Percentiles rank a stretch among this genome's conserved stretches.
Evolutionary conservation across 2,797 vertebrate genomes (phyloP).

Genomic region (Lagocephalus sceleratus): DNA sequence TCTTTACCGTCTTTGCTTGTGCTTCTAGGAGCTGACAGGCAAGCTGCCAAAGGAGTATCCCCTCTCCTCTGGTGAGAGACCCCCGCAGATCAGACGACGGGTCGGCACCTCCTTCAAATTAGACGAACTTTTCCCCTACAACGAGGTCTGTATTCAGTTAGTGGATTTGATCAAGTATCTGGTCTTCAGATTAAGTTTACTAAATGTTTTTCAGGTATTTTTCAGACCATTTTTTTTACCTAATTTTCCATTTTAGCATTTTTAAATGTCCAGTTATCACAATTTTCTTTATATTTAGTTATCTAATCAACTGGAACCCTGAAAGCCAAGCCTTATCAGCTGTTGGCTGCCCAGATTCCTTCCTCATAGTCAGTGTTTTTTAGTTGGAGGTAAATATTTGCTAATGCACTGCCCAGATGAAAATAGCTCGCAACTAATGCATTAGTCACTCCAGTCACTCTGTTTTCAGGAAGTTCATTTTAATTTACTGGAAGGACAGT

Average conservation of each 20-base stretch:
- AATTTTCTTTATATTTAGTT: too few species aligned
- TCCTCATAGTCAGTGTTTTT: neutral
- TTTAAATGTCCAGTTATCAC: too few species aligned
- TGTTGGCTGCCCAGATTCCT: neutral
- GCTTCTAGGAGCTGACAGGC: conserved; percentile 88
- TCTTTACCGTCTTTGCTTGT: conserved; percentile 19
- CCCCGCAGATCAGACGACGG: conserved; percentile 86
- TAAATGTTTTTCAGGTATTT: too few species aligned
- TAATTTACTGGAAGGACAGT: neutral
- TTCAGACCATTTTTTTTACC: too few species aligned
- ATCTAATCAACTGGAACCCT: too few species aligned
- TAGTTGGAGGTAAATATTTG: neutral
- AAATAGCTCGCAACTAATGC: conserved; percentile 1
- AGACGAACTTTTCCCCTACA: conserved; percentile 87
- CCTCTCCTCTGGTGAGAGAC: conserved; percentile 84
- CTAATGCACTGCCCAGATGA: neutral
- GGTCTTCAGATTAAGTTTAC: too few species aligned
- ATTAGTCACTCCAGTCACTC: neutral
- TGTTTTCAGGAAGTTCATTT: neutral
- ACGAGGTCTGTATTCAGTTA: conserved; percentile 78
- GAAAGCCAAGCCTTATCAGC: too few species aligned
- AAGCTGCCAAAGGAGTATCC: conserved; percentile 96
- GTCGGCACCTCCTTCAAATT: conserved; percentile 91
- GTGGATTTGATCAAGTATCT: neutral
- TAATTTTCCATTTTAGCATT: too few species aligned